Base-by-base conservation (phyloP, 2,113 vertebrate genomes). In the Lipophrys pholis region DNA sequence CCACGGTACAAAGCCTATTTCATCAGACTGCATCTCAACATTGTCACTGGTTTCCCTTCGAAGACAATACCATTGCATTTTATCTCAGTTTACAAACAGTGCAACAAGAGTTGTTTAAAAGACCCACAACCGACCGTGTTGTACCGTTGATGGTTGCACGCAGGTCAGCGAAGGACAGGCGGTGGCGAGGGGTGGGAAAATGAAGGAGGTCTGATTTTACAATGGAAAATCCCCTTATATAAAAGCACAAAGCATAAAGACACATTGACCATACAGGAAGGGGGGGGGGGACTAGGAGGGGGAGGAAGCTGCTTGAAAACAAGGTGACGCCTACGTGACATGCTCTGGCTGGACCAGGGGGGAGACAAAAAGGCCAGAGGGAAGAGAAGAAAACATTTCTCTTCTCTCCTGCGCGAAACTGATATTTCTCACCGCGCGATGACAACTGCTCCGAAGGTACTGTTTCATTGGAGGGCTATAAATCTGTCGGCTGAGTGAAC, bases 211-310 rank as follows among this genome's bases (percentile, higher is more conserved):
- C 6, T 17, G 16, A n/a, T 35, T 67, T 62, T 60, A 87, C 73
- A 81, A 81, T 67, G 30, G 78, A 80, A 68, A 73, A 79, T 76
- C 30, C 39, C 45, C 41, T 76, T 72, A 73, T 30, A 74, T 68
- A 66, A 38, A 71, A 60, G 50, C 45, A 75, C 66, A 76, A 69
- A 81, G 68, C 49, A 72, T 43, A 72, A 11, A 73, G 36, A 50
- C 55, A 15, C 15, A 12, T 56, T 46, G 70, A 78, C 46, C 71
- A 81, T 77, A 86, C 86, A 86, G 92, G 89, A 92, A 91, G 1
- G 16, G 21, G 53, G 39, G 40, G 8, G 39, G 7, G 6, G 11
- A 1, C 54, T 50, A 60, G 51, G 21, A 30, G 21, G 21, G 21
- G 43, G 67, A 74, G 88, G 88, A 90, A 88, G 67, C 46, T 2